Evolutionary conservation across 2,113 vertebrate species (phyloP), one percentile per base, ranked within the genome.

Genomic region (Oriolus oriolus): DNA sequence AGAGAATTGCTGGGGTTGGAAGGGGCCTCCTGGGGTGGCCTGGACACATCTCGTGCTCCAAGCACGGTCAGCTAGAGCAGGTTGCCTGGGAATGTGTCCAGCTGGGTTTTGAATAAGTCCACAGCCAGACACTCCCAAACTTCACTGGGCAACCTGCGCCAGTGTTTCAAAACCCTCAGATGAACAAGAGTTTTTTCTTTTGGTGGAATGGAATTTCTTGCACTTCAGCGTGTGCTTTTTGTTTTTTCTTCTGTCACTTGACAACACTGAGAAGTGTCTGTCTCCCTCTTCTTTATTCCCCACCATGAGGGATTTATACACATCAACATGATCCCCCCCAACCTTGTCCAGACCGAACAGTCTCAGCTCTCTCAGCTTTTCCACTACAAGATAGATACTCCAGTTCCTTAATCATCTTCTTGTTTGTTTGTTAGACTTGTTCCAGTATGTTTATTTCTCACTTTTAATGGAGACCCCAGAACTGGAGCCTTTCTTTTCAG

Each of bases 131-230:
- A 49, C 30, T 42, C n/a, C 41, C 33, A 76, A 70, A 77, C 14
- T 37, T 69, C 42, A 9, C 11, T 61, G 41, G 54, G 31, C 7
- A 42, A 13, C 15, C 7, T 54, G 26, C 27, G 21, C 35, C 0
- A 1, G 31, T 0, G 0, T 69, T 63, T 63, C 56, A 42, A 30
- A 74, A 30, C 2, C 20, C 17, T 45, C 68, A 60, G 13, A 64
- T 11, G 68, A 87, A 59, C 4, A 78, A 30, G 17, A 1, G 23
- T 8, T 33, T 61, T 52, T 74, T 57, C 33, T 89, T 21, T 27
- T 7, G 10, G 44, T 85, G 71, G 21, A 59, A 59, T n/a, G 14
- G 39, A 59, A 45, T 50, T 84, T 64, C 20, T 44, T 84, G 18
- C 16, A 50, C 68, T 87, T 71, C 52, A 54, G 3, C 10, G 4